Evolutionary conservation across 2,888 invertebrate genomes (phyloP).

Genomic region (Ypsolopha scabrella): DNA sequence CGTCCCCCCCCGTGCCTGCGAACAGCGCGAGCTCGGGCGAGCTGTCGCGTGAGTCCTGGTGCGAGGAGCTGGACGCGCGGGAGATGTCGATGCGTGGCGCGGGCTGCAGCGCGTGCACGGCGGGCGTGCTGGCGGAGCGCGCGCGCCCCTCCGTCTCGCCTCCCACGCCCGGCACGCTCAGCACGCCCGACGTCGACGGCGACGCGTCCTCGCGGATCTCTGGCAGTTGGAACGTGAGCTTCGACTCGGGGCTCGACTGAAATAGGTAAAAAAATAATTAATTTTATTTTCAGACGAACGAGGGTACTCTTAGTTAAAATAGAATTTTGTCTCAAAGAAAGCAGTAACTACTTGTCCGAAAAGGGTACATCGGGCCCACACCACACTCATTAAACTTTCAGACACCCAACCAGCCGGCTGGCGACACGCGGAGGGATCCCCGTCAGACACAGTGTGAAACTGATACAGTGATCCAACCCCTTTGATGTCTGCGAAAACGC

Average conservation of each 20-base stretch:
- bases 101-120: conserved; percentile 32
- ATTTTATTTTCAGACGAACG: no score
- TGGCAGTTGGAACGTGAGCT: conserved; percentile 65
- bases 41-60: conserved; percentile 87
- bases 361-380: no score
- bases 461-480: no score
- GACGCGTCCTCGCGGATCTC: conserved; percentile 65
- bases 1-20: conserved; percentile 54
- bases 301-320: no score
- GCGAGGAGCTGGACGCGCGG: conserved; percentile 88
- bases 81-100: conserved; percentile 92
- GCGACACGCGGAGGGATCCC: no score
- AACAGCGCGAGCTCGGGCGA: conserved; percentile 88
- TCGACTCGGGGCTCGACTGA: conserved; percentile 73
- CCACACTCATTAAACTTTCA: no score
- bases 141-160: conserved; percentile 41
- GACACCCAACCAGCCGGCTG: no score
- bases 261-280: conserved; percentile 10
- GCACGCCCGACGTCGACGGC: conserved; percentile 23
- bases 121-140: conserved; percentile 52
- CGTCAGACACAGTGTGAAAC: no score
- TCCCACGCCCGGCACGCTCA: conserved; percentile 19
- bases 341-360: no score
- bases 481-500: no score
- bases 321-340: no score